A percentile compares a stretch with the other conserved stretches of the same genome.
phyloP scores from a whole-genome alignment of 2,888 invertebrate genomes.

The Cataglyphis livida region DNA sequence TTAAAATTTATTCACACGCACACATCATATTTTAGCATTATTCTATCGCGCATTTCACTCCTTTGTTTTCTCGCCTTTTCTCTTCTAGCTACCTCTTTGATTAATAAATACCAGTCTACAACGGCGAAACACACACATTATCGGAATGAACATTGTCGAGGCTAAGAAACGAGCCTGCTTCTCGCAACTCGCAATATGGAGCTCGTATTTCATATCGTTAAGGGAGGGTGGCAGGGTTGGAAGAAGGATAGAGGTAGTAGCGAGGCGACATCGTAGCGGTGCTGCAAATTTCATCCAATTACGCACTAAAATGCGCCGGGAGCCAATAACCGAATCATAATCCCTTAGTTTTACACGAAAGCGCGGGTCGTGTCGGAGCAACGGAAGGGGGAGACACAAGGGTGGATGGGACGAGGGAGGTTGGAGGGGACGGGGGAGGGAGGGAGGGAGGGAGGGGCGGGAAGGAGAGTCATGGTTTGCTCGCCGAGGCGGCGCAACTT shows the following conservation, averaged over 20 bases:
- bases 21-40: not conserved
- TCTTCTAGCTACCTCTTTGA: slow-evolving; percentile 7
- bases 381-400: slow-evolving; percentile 48
- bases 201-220: slow-evolving; percentile 73
- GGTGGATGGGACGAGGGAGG: slow-evolving; percentile 3
- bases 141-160: slow-evolving; percentile 46
- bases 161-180: slow-evolving; percentile 51
- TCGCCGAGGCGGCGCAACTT: slow-evolving; percentile 76
- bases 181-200: slow-evolving; percentile 66
- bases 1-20: not conserved
- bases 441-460: slow-evolving; percentile 18
- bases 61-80: slow-evolving; percentile 10
- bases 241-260: slow-evolving; percentile 32
- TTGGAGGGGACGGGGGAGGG: not conserved
- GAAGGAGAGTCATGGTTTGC: slow-evolving; percentile 29
- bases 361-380: slow-evolving; percentile 57
- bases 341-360: slow-evolving; percentile 78
- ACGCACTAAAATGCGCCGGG: slow-evolving; percentile 76
- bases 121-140: slow-evolving; percentile 36
- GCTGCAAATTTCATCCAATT: slow-evolving; percentile 78
- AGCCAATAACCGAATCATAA: slow-evolving; percentile 81
- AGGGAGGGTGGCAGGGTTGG: slow-evolving; percentile 1
- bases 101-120: slow-evolving; percentile 50
- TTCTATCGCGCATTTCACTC: slow-evolving; percentile 12
- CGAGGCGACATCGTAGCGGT: slow-evolving; percentile 57